These are phyloP conservation scores for Dermochelys coriacea DNA, from an alignment of 2,797 vertebrate species.

Conservation along the genomic window DNA sequence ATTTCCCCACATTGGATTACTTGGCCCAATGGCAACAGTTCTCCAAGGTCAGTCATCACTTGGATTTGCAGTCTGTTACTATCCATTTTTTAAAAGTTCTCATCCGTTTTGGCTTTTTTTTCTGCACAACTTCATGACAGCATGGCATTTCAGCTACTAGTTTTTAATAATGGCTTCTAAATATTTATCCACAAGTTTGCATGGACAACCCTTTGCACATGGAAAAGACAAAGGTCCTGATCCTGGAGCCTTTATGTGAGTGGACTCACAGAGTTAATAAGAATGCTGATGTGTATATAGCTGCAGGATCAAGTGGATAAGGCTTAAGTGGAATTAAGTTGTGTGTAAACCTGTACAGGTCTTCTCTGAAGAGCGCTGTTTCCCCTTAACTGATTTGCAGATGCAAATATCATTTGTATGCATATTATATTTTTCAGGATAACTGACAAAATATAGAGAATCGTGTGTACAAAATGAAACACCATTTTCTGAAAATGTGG, in stretches of 20 bases:
- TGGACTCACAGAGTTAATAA: neutral
- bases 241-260: neutral
- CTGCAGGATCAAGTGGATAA: neutral
- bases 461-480: neutral
- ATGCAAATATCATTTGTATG: neutral
- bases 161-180: neutral
- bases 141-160: no score
- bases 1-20: no score
- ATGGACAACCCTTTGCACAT: neutral
- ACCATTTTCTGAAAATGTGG: neutral
- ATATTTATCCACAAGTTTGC: accelerated
- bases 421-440: no score
- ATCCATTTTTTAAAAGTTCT: no score
- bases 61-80: no score
- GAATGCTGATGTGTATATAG: neutral
- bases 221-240: neutral
- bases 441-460: neutral
- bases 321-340: no score
- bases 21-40: no score
- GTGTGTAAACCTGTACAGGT: neutral
- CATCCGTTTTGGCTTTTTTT: no score
- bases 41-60: no score
- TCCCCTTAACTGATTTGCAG: neutral
- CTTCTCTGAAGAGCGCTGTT: neutral
- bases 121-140: no score